phyloP scores from a whole-genome alignment of 2,113 vertebrate species.

The Balaeniceps rex region DNA sequence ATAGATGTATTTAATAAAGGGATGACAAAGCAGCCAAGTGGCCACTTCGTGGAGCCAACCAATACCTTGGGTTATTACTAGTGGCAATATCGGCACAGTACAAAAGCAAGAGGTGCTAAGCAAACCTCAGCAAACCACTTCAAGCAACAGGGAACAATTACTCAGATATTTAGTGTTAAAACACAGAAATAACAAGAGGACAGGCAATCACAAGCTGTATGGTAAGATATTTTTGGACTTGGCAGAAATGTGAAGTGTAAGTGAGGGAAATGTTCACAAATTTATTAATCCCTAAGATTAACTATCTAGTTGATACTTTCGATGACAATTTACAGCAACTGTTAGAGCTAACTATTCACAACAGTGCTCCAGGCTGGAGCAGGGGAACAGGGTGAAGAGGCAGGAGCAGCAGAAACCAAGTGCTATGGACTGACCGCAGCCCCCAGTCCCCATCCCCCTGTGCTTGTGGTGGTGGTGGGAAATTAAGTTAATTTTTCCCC shows the following conservation, averaged over 20 bases:
- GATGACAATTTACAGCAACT: neutral
- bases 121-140: neutral
- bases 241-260: neutral
- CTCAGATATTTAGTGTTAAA: neutral
- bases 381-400: neutral
- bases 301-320: neutral
- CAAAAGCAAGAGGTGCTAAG: neutral
- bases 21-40: neutral
- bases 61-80: neutral
- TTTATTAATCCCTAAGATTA: neutral
- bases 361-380: neutral
- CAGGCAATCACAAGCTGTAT: neutral
- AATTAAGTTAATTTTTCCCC: neutral
- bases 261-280: neutral
- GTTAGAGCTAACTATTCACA: neutral
- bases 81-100: neutral
- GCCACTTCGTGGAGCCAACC: neutral
- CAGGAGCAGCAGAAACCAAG: neutral
- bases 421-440: neutral
- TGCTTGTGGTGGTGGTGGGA: too few relatives aligned
- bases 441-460: fast-evolving
- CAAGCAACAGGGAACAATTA: neutral
- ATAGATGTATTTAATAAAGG: neutral
- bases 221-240: neutral
- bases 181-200: neutral